Evolutionary conservation across 1,140 invertebrate genomes (phyloP), one percentile per base, ranked within the genome.

Genomic region (Drosophila trapezifrons): DNA sequence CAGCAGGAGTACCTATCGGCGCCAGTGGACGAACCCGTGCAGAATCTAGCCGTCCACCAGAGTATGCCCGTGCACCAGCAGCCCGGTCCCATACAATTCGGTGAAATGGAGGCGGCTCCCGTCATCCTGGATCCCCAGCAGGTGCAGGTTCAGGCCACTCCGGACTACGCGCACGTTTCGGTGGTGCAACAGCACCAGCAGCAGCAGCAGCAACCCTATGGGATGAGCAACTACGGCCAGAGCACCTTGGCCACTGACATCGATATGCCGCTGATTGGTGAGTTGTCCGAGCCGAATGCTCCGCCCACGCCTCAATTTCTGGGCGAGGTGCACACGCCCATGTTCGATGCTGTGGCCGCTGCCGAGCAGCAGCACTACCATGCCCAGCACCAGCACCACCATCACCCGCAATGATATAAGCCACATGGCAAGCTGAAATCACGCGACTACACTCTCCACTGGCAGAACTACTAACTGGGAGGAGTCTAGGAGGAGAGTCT

Each of bases 351-450:
- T 1, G 90, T 89, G 38, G 90, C 90, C 43, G 90, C 86, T 38
- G 90, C 90, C 27, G 90, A 91, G 71, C 90, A 91, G 57, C 90
- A 91, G 60, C 90, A 91, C 56, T 91, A 91, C 40, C 86, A 91
- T 63, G 81, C 80, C n/a, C 81, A 91, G 51, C 83, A 85, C 40
- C 86, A 91, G 27, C 77, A 82, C 13, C 80, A 80, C 22, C 80
- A 84, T 55, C 80, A 90, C 46, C 80, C 78, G 13, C 85, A 91
- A 91, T 90, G 90, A 91, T 89, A 87, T n/a, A 89, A 73, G 59
- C 64, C 64, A 3, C 52, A 49, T 1, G 81, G 82, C 8, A 90
- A 90, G 67, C 45, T 79, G 2, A 90, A 87, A 55, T 58, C 74
- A 27, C 86, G 85, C 46, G 85, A 90, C 64, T 90, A 90, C 43